Evolutionary conservation across 2,113 vertebrate species (phyloP), one percentile per base, ranked within the genome.

Genomic region (Chaetodon trifascialis): DNA sequence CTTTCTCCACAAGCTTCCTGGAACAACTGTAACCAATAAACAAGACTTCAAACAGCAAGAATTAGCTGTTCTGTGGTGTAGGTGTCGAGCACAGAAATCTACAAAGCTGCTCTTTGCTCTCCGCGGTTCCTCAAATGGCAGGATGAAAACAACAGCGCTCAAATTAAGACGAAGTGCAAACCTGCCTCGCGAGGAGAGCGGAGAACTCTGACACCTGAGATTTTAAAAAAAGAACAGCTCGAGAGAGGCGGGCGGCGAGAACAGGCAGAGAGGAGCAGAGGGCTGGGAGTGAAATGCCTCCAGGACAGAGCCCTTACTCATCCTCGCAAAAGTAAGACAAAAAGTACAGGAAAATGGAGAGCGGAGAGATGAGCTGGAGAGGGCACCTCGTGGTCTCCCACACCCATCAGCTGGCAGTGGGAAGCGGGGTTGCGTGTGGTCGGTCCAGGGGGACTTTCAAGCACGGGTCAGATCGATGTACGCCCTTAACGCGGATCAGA

Each of bases 291-390:
- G 79, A 88, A 82, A 88, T 88, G 93, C 92, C 93, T 94, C 65
- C 79, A 91, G 93, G 92, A 93, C 72, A 86, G 80, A 91, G 80
- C 76, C 83, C 89, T 91, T 86, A 89, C 89, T 93, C 90, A 92
- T 90, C 74, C 60, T 66, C 14, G 73, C 81, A 82, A 86, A 80
- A 75, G 73, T 58, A 77, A 88, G 80, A 91, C 79, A 79, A 87
- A 76, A 79, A 78, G 77, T 16, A 65, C 58, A 66, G 21, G 68
- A 80, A 76, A 82, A 59, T 10, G 62, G 79, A 82, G 76, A 83
- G 58, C 0, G 34, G 54, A 65, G 73, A 86, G 85, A 73, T 23
- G 76, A 90, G 92, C 46, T 23, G 52, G 49, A 80, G 83, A 91
- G 88, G 87, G 88, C 86, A 88, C 52, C 70, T 84, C 58, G n/a